Evolutionary conservation across 2,888 invertebrate species (phyloP).

Genomic region (Pecten maximus): DNA sequence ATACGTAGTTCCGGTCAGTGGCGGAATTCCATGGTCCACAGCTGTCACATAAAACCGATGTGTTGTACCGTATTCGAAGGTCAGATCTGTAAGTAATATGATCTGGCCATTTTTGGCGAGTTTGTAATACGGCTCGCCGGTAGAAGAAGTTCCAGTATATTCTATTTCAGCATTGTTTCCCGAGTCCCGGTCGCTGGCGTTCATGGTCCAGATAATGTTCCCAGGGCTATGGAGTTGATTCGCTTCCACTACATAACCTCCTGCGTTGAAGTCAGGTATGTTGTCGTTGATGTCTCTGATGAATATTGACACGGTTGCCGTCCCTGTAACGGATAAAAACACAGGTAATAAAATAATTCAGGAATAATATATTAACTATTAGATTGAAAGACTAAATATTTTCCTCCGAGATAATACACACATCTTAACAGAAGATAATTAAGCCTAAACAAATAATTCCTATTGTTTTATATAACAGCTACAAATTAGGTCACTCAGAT

Average conservation of each 20-base stretch:
- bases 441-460: too few relatives aligned
- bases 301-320: constrained; percentile 47
- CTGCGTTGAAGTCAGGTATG: constrained; percentile 39
- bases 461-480: too few relatives aligned
- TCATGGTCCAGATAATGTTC: constrained; percentile 1
- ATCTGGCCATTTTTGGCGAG: constrained; percentile 44
- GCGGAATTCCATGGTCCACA: constrained; percentile 48
- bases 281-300: constrained; percentile 51
- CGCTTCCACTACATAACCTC: constrained; percentile 36
- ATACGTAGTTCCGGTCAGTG: constrained; percentile 43
- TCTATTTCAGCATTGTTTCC: constrained; percentile 47
- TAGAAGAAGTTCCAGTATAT: constrained; percentile 43
- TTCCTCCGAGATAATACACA: too few relatives aligned
- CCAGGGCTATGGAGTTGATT: constrained; percentile 45
- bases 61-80: constrained; percentile 45
- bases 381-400: too few relatives aligned
- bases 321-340: constrained; percentile 42
- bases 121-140: constrained; percentile 42
- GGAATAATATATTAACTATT: too few relatives aligned
- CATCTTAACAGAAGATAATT: too few relatives aligned
- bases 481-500: too few relatives aligned
- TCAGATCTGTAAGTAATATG: constrained; percentile 34
- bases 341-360: background rate
- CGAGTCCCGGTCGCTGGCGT: constrained; percentile 44
- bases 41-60: constrained; percentile 43